Evolutionary conservation across 1,140 invertebrate genomes (phyloP).

Genomic region (Campoletis sonorensis): DNA sequence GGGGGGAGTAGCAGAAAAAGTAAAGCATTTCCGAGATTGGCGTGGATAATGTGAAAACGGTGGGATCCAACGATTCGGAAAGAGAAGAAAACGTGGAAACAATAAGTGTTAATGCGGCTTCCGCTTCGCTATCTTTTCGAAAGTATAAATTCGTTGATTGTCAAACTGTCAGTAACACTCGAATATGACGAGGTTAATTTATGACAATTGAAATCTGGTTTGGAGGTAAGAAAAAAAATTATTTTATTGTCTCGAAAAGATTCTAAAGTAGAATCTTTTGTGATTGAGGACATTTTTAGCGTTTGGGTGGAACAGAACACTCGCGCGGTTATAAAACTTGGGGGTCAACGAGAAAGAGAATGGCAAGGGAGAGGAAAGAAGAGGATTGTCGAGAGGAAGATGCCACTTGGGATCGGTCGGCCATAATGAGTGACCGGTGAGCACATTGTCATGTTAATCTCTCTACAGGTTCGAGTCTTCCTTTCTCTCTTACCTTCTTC

Average conservation of each 20-base stretch:
- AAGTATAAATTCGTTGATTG: not conserved
- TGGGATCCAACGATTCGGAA: not conserved
- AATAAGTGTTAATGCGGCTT: not conserved
- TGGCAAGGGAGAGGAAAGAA: not conserved
- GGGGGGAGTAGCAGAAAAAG: constrained; percentile 33
- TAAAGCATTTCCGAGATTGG: not conserved
- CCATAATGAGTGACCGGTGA: constrained; percentile 73
- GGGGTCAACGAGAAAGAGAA: no score
- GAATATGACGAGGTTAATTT: not conserved
- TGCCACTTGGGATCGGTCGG: constrained; percentile 60
- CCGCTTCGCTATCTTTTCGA: not conserved
- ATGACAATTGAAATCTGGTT: not conserved
- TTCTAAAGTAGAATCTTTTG: no score
- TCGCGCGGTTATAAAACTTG: no score
- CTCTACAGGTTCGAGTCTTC: constrained; percentile 55
- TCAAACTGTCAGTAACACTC: not conserved
- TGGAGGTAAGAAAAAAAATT: no score
- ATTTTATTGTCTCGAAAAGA: no score
- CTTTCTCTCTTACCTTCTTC: constrained; percentile 46
- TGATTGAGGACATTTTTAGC: no score
- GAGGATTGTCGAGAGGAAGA: constrained; percentile 47
- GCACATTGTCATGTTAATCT: constrained; percentile 74
- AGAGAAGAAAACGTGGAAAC: constrained; percentile 9
- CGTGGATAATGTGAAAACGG: not conserved
- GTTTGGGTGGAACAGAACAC: no score